Percentiles rank a stretch among this genome's conserved stretches.
These are phyloP conservation scores for Mixornis gularis DNA, from an alignment of 2,113 vertebrate genomes.

Conservation along the genomic window DNA sequence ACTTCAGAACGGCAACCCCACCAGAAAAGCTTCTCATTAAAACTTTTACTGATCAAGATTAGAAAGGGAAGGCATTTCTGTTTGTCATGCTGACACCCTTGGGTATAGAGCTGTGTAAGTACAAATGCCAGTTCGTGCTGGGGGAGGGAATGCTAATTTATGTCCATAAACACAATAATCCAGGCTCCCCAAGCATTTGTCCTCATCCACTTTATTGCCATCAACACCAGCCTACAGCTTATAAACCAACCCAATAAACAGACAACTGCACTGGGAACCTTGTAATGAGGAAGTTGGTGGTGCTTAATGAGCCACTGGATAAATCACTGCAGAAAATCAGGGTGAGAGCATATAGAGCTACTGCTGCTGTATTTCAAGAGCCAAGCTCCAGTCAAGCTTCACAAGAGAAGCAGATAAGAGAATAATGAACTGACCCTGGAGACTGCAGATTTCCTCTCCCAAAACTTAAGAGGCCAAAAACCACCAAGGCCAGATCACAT, in stretches of 20 bases:
- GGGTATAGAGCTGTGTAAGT: neutral
- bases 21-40: neutral
- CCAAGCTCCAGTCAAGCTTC: neutral
- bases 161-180: neutral
- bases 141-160: neutral
- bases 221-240: neutral
- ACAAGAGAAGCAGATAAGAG: accelerated
- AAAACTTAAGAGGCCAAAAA: neutral
- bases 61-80: neutral
- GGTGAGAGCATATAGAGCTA: neutral
- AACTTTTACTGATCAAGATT: neutral
- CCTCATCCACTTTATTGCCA: neutral
- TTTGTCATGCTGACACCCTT: neutral
- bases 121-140: neutral
- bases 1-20: neutral
- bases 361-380: neutral
- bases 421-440: neutral
- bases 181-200: neutral
- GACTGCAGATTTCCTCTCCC: neutral
- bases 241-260: neutral
- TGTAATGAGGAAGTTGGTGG: accelerated
- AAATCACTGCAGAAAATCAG: neutral
- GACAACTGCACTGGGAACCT: neutral
- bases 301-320: neutral
- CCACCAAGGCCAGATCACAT: neutral